These are phyloP conservation scores for Urocolius indicus DNA, from an alignment of 2,113 vertebrate species.

Conservation along the genomic window DNA sequence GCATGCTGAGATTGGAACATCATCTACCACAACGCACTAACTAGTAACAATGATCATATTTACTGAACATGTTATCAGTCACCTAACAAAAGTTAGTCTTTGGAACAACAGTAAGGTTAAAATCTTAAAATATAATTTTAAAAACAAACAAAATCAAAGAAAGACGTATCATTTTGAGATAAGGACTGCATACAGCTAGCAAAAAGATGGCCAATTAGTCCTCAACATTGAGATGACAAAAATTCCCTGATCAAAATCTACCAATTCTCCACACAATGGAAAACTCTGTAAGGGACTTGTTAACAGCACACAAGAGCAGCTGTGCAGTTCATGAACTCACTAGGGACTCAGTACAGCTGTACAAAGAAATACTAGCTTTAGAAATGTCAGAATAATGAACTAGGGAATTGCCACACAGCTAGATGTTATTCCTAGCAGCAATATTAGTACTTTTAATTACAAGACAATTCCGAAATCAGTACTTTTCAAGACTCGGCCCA, in stretches of 20 bases:
- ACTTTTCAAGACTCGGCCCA: not conserved
- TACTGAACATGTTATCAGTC: not conserved
- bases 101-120: not conserved
- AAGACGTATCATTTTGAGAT: rapidly evolving
- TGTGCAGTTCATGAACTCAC: not conserved
- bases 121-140: not conserved
- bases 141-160: not conserved
- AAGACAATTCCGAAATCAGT: not conserved
- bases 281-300: not conserved
- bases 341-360: not conserved
- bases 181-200: not conserved
- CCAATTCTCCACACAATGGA: not conserved
- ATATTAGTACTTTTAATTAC: not conserved
- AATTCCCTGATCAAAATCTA: not conserved
- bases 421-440: not conserved
- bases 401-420: not conserved
- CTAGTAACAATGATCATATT: not conserved
- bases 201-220: not conserved
- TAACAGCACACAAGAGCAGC: not conserved
- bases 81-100: not conserved
- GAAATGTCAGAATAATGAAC: not conserved
- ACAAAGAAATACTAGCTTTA: not conserved
- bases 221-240: not conserved
- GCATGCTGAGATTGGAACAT: not conserved
- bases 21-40: not conserved